Conservation (phyloP, 2,113 vertebrate species). For the Onychorhynchus coronatus region DNA sequence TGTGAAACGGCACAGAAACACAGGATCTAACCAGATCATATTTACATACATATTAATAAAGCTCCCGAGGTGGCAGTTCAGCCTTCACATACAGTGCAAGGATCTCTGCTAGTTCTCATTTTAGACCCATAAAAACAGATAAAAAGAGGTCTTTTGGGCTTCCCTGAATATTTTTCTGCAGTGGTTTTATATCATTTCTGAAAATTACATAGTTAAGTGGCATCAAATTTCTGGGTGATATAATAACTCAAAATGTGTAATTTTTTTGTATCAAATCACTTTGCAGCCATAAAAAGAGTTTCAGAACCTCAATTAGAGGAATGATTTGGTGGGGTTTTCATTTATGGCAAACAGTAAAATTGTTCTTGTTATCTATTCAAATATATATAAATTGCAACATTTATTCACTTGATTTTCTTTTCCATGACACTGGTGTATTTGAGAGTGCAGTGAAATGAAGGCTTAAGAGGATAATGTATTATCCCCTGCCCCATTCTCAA, state of each 20-base stretch:
- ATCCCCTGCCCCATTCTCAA: neutral
- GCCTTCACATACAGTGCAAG: slow-evolving; percentile 20
- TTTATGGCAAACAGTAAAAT: slow-evolving; percentile 42
- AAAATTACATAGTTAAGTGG: slow-evolving; percentile 69
- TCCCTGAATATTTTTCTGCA: slow-evolving; percentile 51
- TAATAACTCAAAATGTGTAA: slow-evolving; percentile 30
- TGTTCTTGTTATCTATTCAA: slow-evolving; percentile 59
- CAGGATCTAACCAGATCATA: slow-evolving; percentile 34
- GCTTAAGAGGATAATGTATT: neutral
- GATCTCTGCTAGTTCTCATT: slow-evolving; percentile 52
- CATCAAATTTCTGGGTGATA: slow-evolving; percentile 58
- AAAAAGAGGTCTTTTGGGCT: slow-evolving; percentile 61
- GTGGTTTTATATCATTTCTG: slow-evolving; percentile 51
- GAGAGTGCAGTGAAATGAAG: neutral
- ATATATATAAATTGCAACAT: slow-evolving; percentile 36
- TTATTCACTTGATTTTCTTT: slow-evolving; percentile 36
- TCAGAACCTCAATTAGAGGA: slow-evolving; percentile 39
- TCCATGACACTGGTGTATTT: neutral
- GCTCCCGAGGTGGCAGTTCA: slow-evolving; percentile 43
- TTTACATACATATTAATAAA: slow-evolving; percentile 50
- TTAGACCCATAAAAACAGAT: slow-evolving; percentile 56
- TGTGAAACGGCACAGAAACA: slow-evolving; percentile 6
- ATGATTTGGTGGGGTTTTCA: slow-evolving; percentile 21
- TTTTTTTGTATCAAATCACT: slow-evolving; percentile 44
- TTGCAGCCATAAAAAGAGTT: slow-evolving; percentile 48